Evolutionary conservation across 1,140 invertebrate genomes (phyloP), one percentile per base, ranked within the genome.

Genomic region (Bilobella aurantiaca): DNA sequence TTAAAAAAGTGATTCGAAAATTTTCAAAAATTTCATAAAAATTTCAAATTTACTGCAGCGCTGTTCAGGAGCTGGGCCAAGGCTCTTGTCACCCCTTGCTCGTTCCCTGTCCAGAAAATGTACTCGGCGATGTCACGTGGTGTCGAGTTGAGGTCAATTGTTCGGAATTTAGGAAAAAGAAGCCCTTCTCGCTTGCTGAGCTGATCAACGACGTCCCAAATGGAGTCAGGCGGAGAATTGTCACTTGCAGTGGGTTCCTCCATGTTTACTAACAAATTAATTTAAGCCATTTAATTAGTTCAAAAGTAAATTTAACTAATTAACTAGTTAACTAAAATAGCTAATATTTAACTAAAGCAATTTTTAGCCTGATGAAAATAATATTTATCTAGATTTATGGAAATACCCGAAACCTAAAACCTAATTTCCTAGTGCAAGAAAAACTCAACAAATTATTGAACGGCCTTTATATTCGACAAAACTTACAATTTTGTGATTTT

Each of bases 101-200:
- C 86, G 75, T 89, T 86, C 3, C 86, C 86, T 2, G 86, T 88
- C 84, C 85, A 87, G 73, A 86, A 87, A 1, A 89, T 83, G 66
- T 89, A 89, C 71, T 87, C 85, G 0, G 87, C 87, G 69, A 71
- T 68, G 34, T 71, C 70, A 23, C 62, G 57, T 21, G 70, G 67
- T 28, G 67, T 67, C 56, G 68, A 71, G 49, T 66, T 64, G 34
- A 42, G 21, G n/a, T 69, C 47, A n/a, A 57, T 29, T 14, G 34
- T 64, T 46, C 21, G n/a, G 57, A 21, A n/a, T 29, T 21, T 58
- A 32, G 23, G 14, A 53, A 32, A 2, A 3, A 57, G 3, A n/a
- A n/a, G n/a, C n/a, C n/a, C n/a, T 32, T 30, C 28, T 58, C 63
- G 14, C 8, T 23, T 29, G 47, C 58, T 25, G 32, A n/a, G 14